Evolutionary conservation across 2,888 invertebrate genomes (phyloP), one percentile per base, ranked within the genome.

Genomic region (Germaria angustata): DNA sequence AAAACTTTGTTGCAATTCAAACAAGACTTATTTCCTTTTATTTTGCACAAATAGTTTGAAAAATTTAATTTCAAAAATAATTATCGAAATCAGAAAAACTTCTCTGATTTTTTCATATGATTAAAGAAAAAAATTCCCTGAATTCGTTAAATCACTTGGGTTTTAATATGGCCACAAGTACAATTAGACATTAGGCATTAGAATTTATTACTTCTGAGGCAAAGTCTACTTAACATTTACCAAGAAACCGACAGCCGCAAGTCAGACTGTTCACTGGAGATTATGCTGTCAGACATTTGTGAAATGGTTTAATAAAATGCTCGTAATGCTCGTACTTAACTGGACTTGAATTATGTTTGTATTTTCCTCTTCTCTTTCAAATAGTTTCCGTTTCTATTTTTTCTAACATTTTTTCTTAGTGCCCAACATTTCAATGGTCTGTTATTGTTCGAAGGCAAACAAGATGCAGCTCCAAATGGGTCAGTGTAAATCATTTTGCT

Each of bases 271-370:
- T 49, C 34, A 49, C n/a, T 49, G 8, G 13, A 44, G 24, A 53
- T 55, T 41, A n/a, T 66, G 32, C 41, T 69, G 69, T 53, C 69
- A 44, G 77, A 51, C 68, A 61, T 41, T 17, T 46, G 68, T n/a
- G 44, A 51, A 34, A 9, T 77, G 32, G 32, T 68, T 61, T 68
- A 68, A 51, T 41, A 69, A 68, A 77, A 51, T 63, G 44, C 11
- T 61, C n/a, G 13, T 66, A 66, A 61, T 77, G n/a, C 53, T 63
- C 11, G 24, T 22, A 61, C 44, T 78, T 78, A 71, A 63, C 61
- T 63, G 68, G 66, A 76, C 66, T 59, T 28, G 20, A 53, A 20
- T 51, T 44, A 32, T 34, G 15, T 49, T 59, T 28, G n/a, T 59
- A 2, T 34, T 57, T 46, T 15, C 6, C 6, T 17, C 15, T 32